These are phyloP conservation scores for Channa argus DNA, from an alignment of 2,113 vertebrate species.

Conservation along the genomic window DNA sequence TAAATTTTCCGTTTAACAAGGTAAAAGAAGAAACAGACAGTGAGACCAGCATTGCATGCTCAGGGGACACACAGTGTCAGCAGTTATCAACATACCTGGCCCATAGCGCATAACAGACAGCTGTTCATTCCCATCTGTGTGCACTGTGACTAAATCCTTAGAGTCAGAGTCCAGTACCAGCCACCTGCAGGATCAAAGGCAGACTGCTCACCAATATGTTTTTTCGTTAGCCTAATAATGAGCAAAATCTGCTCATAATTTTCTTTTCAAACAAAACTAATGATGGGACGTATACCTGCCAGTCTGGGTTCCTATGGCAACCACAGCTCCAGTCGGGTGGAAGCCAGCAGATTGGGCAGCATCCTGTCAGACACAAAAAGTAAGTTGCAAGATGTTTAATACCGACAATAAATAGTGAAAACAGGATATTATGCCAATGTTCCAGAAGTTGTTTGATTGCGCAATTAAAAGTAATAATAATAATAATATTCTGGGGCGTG, in stretches of 20 bases:
- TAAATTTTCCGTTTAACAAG: too few relatives aligned
- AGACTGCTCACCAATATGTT: slow-evolving; percentile 7
- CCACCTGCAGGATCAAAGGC: slow-evolving; percentile 87
- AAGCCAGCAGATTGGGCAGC: slow-evolving; percentile 95
- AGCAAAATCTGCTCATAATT: background rate
- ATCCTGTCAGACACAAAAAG: slow-evolving; percentile 84
- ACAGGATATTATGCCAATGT: too few relatives aligned
- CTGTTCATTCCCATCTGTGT: slow-evolving; percentile 98
- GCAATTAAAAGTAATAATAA: too few relatives aligned
- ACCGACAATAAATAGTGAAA: background rate
- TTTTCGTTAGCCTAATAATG: background rate
- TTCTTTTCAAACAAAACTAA: too few relatives aligned
- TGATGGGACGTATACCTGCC: slow-evolving; percentile 85
- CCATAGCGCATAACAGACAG: slow-evolving; percentile 95
- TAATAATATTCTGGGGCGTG: background rate
- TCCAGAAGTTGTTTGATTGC: too few relatives aligned
- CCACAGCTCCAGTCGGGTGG: slow-evolving; percentile 93
- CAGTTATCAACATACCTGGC: slow-evolving; percentile 85
- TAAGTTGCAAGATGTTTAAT: background rate
- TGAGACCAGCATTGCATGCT: background rate
- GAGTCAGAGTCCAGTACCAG: slow-evolving; percentile 97
- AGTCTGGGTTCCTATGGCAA: slow-evolving; percentile 94
- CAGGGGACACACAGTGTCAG: background rate
- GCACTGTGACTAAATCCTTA: slow-evolving; percentile 95
- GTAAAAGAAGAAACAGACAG: background rate